Evolutionary conservation across 37 sponge, comb jelly and placozoan genomes (phyloP).

Genomic region (Aphrocallistes beatrix): DNA sequence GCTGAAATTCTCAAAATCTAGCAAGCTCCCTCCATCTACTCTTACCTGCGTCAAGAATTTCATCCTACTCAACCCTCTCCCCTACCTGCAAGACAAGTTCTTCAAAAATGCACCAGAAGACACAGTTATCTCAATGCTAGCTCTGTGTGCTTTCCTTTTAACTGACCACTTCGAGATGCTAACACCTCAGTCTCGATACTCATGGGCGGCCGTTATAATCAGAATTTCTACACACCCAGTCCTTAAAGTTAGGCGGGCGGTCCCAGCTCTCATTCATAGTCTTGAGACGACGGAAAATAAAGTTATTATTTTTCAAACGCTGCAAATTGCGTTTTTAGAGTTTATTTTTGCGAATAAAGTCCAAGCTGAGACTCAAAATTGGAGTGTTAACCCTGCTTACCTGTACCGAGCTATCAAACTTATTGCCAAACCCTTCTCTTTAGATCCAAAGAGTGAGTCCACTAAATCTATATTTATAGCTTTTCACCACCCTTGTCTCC

Average conservation of each 20-base stretch:
- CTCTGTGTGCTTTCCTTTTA: not conserved
- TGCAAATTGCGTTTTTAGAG: not conserved
- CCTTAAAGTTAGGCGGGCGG: not conserved
- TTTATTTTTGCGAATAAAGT: not conserved
- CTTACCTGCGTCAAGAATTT: not conserved
- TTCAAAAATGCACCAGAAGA: not conserved
- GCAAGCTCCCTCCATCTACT: not conserved
- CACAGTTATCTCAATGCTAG: not conserved
- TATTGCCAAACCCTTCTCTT: not conserved
- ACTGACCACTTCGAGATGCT: not conserved
- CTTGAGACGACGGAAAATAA: not conserved
- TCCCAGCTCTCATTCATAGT: not conserved
- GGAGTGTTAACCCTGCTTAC: slow-evolving; percentile 5
- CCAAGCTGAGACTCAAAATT: not conserved
- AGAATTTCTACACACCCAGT: not conserved
- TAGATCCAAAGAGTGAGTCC: not conserved
- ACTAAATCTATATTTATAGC: not conserved
- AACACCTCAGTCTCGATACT: not conserved
- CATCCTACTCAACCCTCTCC: not conserved
- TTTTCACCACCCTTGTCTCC: not conserved
- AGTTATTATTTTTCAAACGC: not conserved
- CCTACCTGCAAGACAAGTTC: slow-evolving; percentile 1
- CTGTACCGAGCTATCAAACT: not conserved
- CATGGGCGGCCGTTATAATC: not conserved
- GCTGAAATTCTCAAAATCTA: not conserved